Percentiles rank a stretch among this genome's conserved stretches.
Evolutionary conservation across 2,113 vertebrate species (phyloP).

Genomic region (Hirundichthys speculiger): DNA sequence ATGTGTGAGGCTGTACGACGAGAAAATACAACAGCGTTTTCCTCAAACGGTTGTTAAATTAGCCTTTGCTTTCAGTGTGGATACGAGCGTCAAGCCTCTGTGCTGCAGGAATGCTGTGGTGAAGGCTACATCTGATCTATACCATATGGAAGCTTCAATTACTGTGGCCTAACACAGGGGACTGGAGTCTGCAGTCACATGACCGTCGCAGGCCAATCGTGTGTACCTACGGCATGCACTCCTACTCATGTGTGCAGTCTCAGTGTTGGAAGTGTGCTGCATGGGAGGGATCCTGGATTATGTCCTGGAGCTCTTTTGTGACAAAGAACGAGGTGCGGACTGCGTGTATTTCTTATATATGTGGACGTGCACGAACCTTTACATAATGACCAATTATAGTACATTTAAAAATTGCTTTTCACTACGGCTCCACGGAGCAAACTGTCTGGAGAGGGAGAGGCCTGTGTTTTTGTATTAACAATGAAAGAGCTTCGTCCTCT

Average conservation of each 20-base stretch:
- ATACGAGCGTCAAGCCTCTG: constrained; percentile 33
- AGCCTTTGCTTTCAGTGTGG: constrained; percentile 39
- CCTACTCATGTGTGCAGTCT: constrained; percentile 65
- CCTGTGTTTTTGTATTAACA: no score
- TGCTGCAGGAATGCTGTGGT: constrained; percentile 72
- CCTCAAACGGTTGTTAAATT: constrained; percentile 31
- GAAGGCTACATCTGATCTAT: constrained; percentile 76
- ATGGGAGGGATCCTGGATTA: constrained; percentile 48
- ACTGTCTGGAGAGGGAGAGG: no score
- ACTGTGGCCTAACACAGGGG: constrained; percentile 71
- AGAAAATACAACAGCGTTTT: not conserved
- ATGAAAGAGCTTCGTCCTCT: no score
- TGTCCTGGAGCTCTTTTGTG: constrained; percentile 34
- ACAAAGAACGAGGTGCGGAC: constrained; percentile 4
- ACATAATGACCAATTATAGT: not conserved
- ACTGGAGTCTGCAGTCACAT: constrained; percentile 70
- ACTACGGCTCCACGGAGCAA: no score
- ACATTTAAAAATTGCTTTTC: not conserved
- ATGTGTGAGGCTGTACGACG: not conserved
- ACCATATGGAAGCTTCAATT: constrained; percentile 80
- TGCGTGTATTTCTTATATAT: constrained; percentile 9
- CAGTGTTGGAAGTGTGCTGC: constrained; percentile 62
- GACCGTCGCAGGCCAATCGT: constrained; percentile 63
- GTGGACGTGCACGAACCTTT: not conserved
- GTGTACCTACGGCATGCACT: constrained; percentile 45